Evolutionary conservation across 2,797 vertebrate species (phyloP), one percentile per base, ranked within the genome.

Genomic region (Pangasius larnaudii): DNA sequence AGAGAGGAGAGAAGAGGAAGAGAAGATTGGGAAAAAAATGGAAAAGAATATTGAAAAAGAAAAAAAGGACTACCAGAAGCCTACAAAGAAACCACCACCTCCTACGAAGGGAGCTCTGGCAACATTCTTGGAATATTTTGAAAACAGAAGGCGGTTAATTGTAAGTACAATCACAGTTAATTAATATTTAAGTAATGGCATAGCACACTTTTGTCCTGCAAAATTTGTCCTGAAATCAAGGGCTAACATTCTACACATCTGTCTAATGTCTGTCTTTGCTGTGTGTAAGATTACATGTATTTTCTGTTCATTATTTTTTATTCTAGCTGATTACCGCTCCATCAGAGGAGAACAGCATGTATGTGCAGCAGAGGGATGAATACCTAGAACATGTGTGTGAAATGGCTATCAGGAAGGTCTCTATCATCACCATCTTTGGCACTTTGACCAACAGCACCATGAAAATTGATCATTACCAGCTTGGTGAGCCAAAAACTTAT

Each of bases 391-490:
- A 96, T 24, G 99, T 99, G 95, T 99, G 99, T 96, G 99, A 99
- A 94, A 99, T 99, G 99, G 99, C 98, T 91, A 97, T 99, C 6
- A 96, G 99, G 92, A 99, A 97, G 89, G 95, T 99, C 59, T 98
- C 99, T 36, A 98, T 99, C 92, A 97, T 99, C 93, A 98, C 97
- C 79, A 96, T 99, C 93, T 98, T 98, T 11, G 98, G 99, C 89
- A 96, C 96, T n/a, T 91, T 97, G 92, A 97, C 94, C 94, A 99
- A 99, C 95, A 98, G 97, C 95, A 98, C 97, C 93, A 98, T 99
- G 98, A 99, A 99, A 92, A 99, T 99, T 1, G 99, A 99, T 94
- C 98, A 99, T 95, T 99, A 99, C 94, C 99, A 99, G 95, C 96
- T 99, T 94, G 99, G 99, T 99, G 92, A 90, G 93, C 49, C 42